These are phyloP conservation scores for Graphium colonna DNA, from an alignment of 2,888 invertebrate genomes.

Conservation along the genomic window DNA sequence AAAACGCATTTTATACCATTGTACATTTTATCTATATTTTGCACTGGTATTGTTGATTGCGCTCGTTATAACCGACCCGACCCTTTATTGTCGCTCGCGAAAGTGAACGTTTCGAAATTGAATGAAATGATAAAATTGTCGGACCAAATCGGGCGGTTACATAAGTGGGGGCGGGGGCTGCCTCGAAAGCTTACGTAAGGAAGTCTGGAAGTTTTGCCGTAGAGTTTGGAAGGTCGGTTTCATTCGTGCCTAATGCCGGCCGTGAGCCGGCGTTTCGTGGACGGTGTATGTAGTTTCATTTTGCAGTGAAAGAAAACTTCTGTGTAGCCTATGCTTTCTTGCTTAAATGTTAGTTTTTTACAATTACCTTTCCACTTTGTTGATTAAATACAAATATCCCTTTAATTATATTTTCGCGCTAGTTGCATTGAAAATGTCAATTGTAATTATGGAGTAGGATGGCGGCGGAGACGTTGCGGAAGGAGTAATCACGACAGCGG, in stretches of 20 bases:
- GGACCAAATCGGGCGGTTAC: slow-evolving; percentile 56
- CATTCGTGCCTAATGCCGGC: slow-evolving; percentile 34
- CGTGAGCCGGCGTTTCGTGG: slow-evolving; percentile 7
- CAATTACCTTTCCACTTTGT: too few relatives aligned
- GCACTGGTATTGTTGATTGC: background rate
- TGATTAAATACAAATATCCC: too few relatives aligned
- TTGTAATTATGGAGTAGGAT: background rate
- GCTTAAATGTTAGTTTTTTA: too few relatives aligned
- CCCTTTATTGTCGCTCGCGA: background rate
- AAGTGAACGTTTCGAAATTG: slow-evolving; percentile 6
- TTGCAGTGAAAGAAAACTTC: too few relatives aligned
- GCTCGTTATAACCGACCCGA: slow-evolving; percentile 8
- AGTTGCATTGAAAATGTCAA: too few relatives aligned
- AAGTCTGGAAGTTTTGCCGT: slow-evolving; percentile 45
- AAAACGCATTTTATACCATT: too few relatives aligned
- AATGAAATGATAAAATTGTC: slow-evolving; percentile 16
- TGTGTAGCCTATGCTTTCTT: too few relatives aligned
- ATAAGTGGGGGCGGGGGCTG: slow-evolving; percentile 64
- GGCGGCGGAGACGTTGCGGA: background rate
- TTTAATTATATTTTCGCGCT: too few relatives aligned
- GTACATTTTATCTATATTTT: too few relatives aligned
- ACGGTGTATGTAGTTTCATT: background rate
- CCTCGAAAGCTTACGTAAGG: slow-evolving; percentile 68
- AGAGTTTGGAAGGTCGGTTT: slow-evolving; percentile 36
- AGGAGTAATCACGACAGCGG: slow-evolving; percentile 25